Evolutionary conservation across 2,888 invertebrate species (phyloP).

Genomic region (Anthophora plumipes): DNA sequence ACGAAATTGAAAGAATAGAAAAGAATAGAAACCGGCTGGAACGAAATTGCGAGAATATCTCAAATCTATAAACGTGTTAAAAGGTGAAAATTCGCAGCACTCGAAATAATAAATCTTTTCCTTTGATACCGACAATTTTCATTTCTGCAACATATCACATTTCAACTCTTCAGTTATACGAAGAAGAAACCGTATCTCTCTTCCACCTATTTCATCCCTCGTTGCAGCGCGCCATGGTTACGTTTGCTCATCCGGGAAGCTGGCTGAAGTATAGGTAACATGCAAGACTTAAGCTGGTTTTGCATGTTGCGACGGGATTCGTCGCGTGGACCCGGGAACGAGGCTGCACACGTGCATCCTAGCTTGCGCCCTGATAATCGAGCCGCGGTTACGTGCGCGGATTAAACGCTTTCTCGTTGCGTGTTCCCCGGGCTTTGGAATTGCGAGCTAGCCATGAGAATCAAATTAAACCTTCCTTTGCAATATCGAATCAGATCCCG

Average conservation of each 20-base stretch:
- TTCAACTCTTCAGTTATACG: not conserved
- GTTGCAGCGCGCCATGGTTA: not conserved
- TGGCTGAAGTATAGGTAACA: constrained; percentile 47
- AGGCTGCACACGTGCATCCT: constrained; percentile 36
- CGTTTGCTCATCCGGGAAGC: constrained; percentile 28
- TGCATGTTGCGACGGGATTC: constrained; percentile 30
- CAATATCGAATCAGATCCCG: no score
- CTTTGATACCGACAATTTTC: no score
- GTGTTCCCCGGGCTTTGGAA: constrained; percentile 3
- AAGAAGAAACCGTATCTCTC: constrained; percentile 17
- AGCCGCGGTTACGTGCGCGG: constrained; percentile 28
- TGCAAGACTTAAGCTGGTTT: constrained; percentile 44
- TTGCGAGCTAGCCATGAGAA: not conserved
- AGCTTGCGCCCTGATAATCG: constrained; percentile 30
- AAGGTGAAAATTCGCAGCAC: no score
- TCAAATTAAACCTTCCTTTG: not conserved
- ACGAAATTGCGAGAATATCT: no score
- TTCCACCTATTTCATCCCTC: constrained; percentile 30
- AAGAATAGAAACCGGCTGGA: no score
- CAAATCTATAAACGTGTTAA: no score
- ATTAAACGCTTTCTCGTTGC: constrained; percentile 27
- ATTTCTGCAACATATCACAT: no score
- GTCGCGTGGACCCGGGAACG: constrained; percentile 44
- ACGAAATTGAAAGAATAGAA: no score
- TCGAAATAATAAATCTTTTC: no score